phyloP scores from a whole-genome alignment of 2,888 invertebrate species.

The Melinaea menophilus region DNA sequence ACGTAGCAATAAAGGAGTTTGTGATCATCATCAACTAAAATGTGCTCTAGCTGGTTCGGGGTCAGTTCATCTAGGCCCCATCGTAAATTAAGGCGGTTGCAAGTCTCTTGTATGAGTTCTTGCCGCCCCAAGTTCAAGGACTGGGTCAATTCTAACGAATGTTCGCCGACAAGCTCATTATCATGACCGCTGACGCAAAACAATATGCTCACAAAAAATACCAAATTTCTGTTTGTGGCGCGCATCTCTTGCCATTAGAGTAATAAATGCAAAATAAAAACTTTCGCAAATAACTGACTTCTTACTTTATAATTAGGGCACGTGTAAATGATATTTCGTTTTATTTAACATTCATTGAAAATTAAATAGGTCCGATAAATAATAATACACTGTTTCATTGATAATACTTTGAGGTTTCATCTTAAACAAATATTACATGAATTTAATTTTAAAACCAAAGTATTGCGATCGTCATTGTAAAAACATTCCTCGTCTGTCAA shows the following conservation, averaged over 20 bases:
- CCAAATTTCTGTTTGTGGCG: conserved; percentile 43
- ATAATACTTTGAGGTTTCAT: conserved; percentile 22
- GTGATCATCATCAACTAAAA: conserved; percentile 89
- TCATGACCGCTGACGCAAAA: conserved; percentile 53
- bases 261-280: conserved; percentile 48
- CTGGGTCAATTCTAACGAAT: conserved; percentile 79
- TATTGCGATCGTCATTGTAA: too few species aligned
- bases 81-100: conserved; percentile 71
- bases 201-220: conserved; percentile 49
- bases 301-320: conserved; percentile 58
- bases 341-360: not conserved
- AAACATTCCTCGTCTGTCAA: too few species aligned
- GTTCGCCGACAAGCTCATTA: conserved; percentile 46
- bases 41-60: conserved; percentile 83
- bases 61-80: conserved; percentile 66
- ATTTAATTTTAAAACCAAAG: too few species aligned
- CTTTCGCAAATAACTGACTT: conserved; percentile 51
- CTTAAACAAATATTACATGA: conserved; percentile 11
- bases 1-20: conserved; percentile 94
- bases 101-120: conserved; percentile 79
- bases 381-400: conserved; percentile 33
- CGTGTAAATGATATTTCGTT: conserved; percentile 8
- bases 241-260: conserved; percentile 54
- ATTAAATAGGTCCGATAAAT: conserved; percentile 17
- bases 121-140: conserved; percentile 80